Percentiles rank a stretch among this genome's conserved stretches.
phyloP scores from a whole-genome alignment of 2,888 invertebrate genomes.

The Aphrophora alni region DNA sequence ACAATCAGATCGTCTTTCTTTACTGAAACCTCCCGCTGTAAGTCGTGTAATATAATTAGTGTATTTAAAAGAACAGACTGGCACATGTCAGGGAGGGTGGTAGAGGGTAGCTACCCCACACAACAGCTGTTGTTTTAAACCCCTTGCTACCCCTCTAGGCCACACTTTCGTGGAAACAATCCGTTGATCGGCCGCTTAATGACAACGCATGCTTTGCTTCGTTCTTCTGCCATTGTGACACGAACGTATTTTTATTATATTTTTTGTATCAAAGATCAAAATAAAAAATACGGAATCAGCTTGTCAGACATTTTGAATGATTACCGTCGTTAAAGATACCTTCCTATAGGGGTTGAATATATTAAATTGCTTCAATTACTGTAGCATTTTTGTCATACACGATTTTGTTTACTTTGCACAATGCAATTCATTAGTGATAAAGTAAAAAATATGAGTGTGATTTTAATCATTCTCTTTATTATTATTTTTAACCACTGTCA shows the following conservation, averaged over 20 bases:
- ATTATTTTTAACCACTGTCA: too few species aligned
- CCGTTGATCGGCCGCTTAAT: not conserved
- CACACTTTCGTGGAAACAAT: conserved; percentile 9
- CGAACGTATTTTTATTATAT: not conserved
- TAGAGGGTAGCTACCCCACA: not conserved
- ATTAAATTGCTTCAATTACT: not conserved
- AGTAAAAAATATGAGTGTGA: too few species aligned
- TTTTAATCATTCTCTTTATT: too few species aligned
- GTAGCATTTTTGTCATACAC: not conserved
- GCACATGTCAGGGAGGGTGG: not conserved
- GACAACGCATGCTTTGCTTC: not conserved
- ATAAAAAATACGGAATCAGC: not conserved
- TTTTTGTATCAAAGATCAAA: not conserved
- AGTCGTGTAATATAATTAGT: not conserved
- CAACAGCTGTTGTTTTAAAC: conserved; percentile 4
- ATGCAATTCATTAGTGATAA: not conserved
- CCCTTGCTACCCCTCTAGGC: not conserved
- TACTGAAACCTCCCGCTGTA: not conserved
- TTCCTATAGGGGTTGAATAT: not conserved
- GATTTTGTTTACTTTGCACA: not conserved
- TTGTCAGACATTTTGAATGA: not conserved
- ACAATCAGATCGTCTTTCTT: not conserved
- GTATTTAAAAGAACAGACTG: conserved; percentile 6
- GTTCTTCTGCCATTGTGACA: not conserved
- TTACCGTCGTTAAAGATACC: not conserved